These are phyloP conservation scores for Cremastobaeus sp. DNA, from an alignment of 2,888 invertebrate genomes.

Conservation along the genomic window DNA sequence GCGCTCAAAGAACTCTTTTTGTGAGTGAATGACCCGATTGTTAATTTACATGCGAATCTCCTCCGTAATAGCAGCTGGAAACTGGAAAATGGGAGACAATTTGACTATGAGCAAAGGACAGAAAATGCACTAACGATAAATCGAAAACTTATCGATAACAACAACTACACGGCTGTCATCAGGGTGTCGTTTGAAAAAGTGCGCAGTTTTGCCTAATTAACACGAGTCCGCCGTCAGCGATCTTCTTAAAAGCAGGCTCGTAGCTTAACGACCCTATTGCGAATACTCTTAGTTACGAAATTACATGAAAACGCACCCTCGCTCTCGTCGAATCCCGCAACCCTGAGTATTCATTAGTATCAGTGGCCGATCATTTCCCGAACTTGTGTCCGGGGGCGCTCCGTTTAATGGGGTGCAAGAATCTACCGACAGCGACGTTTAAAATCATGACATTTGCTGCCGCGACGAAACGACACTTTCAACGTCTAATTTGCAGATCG, in stretches of 20 bases:
- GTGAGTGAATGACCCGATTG: too few species aligned
- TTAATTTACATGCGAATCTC: too few species aligned
- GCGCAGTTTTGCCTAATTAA: conserved; percentile 70
- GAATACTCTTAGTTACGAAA: conserved; percentile 27
- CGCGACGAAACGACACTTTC: too few species aligned
- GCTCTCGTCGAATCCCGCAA: conserved; percentile 53
- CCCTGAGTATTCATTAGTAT: conserved; percentile 74
- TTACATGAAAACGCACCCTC: conserved; percentile 63
- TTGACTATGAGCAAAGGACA: too few species aligned
- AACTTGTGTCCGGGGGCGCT: conserved; percentile 57
- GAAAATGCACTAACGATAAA: conserved; percentile 28
- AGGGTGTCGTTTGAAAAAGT: conserved; percentile 55
- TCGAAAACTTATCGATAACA: conserved; percentile 1
- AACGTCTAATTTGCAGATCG: too few species aligned
- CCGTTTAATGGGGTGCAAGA: conserved; percentile 32
- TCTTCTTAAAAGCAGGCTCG: conserved; percentile 70
- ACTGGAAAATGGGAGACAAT: too few species aligned
- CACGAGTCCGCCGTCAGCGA: conserved; percentile 67
- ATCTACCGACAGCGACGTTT: background rate
- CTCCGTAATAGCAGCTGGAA: too few species aligned
- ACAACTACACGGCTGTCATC: conserved; percentile 17
- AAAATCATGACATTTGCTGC: too few species aligned
- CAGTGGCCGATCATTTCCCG: conserved; percentile 75
- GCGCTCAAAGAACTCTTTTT: too few species aligned
- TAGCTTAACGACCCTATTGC: conserved; percentile 57